Conservation (phyloP, 2,113 vertebrate species). For the Aphyosemion australe region DNA sequence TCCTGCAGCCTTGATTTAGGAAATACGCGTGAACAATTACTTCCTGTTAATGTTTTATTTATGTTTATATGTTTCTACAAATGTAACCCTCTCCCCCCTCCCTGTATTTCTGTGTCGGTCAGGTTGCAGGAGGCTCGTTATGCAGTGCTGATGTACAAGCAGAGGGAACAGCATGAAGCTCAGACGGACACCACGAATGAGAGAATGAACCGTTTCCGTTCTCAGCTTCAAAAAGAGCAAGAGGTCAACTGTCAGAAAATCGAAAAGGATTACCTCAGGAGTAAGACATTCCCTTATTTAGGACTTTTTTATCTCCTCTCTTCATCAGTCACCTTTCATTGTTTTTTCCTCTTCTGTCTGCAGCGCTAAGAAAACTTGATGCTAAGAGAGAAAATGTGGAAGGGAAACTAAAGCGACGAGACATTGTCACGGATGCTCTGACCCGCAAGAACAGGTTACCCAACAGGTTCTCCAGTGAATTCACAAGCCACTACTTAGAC, state of each 20-base stretch:
- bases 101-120: neutral
- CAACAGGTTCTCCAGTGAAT: slow-evolving; percentile 71
- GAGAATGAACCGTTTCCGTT: slow-evolving; percentile 76
- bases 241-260: slow-evolving; percentile 79
- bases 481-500: slow-evolving; percentile 81
- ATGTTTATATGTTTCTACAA: neutral
- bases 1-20: too few relatives aligned
- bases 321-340: neutral
- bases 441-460: slow-evolving; percentile 58
- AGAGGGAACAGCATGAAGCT: slow-evolving; percentile 74
- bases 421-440: slow-evolving; percentile 75
- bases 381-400: slow-evolving; percentile 78
- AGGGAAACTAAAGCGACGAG: slow-evolving; percentile 77
- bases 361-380: slow-evolving; percentile 87
- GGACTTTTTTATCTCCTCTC: neutral
- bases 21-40: neutral
- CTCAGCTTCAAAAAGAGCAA: slow-evolving; percentile 74
- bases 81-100: too few relatives aligned
- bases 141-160: slow-evolving; percentile 78
- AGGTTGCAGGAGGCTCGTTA: slow-evolving; percentile 87
- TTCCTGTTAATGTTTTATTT: neutral
- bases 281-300: slow-evolving; percentile 47
- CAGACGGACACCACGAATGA: slow-evolving; percentile 69
- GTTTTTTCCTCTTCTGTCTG: slow-evolving; percentile 21
- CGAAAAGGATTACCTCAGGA: slow-evolving; percentile 63